A percentile compares a stretch with the other conserved stretches of the same genome.
phyloP scores from a whole-genome alignment of 2,888 invertebrate species.

The Diarsia rubi region DNA sequence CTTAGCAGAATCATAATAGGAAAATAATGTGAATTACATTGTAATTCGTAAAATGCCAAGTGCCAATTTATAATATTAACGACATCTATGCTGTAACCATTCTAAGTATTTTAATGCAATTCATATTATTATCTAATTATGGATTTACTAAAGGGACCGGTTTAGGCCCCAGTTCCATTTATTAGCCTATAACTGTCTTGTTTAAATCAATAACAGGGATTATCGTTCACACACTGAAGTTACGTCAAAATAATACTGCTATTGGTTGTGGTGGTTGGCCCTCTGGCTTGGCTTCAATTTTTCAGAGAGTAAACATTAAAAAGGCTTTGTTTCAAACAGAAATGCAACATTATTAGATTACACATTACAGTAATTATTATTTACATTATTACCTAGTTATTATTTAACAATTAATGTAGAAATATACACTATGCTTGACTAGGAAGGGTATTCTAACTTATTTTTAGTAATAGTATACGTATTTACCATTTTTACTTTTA shows the following conservation, averaged over 20 bases:
- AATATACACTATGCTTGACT: constrained; percentile 68
- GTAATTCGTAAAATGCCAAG: too few relatives aligned
- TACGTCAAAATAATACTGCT: neutral
- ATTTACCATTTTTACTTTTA: constrained; percentile 9
- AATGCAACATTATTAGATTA: constrained; percentile 45
- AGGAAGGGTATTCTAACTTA: constrained; percentile 58
- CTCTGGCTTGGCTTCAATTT: neutral
- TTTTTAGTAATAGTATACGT: constrained; percentile 58
- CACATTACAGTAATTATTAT: constrained; percentile 50
- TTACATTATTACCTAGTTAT: constrained; percentile 48
- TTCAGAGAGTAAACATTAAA: neutral
- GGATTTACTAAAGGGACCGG: too few relatives aligned
- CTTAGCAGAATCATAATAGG: too few relatives aligned
- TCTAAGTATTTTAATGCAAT: too few relatives aligned
- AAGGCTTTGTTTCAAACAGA: neutral
- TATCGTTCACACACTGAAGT: neutral
- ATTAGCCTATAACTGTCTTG: too few relatives aligned
- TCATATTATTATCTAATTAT: too few relatives aligned
- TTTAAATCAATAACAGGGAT: too few relatives aligned
- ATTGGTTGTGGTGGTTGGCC: neutral
- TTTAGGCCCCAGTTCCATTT: too few relatives aligned
- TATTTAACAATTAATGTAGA: constrained; percentile 63
- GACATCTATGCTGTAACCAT: too few relatives aligned
- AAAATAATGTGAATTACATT: too few relatives aligned
- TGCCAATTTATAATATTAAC: too few relatives aligned